A percentile compares a stretch with the other conserved stretches of the same genome.
Evolutionary conservation across 2,888 invertebrate genomes (phyloP).

Genomic region (Polydesmus complanatus): DNA sequence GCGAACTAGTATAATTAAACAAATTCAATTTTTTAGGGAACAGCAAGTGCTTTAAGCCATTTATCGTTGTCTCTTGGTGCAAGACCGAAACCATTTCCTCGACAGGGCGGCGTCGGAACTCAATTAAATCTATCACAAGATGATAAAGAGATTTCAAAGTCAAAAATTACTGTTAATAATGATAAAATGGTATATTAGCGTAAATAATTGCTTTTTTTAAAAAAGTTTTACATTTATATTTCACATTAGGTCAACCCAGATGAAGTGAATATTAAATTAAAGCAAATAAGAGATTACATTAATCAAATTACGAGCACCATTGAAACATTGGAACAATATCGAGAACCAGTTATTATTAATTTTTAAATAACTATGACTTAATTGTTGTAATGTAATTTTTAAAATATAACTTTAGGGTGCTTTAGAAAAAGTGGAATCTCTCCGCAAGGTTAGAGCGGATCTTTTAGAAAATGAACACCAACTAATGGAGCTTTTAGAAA

Average conservation of each 20-base stretch:
- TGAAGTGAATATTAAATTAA: constrained; percentile 35
- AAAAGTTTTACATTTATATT: neutral
- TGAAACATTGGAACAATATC: constrained; percentile 11
- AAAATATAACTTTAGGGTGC: constrained; percentile 2
- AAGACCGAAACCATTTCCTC: neutral
- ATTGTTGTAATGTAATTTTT: neutral
- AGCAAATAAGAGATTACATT: constrained; percentile 55
- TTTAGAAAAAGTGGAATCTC: constrained; percentile 8
- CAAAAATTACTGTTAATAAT: neutral
- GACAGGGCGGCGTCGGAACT: neutral
- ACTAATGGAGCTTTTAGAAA: constrained; percentile 7
- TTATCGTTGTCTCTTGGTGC: neutral
- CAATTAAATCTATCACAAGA: neutral
- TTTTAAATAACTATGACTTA: neutral
- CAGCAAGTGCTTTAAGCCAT: neutral
- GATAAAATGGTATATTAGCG: neutral
- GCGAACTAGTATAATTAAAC: too few species aligned
- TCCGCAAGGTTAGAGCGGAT: constrained; percentile 3
- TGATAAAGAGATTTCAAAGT: neutral
- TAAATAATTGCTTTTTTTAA: neutral
- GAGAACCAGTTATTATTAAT: constrained; percentile 12
- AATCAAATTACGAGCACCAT: constrained; percentile 14
- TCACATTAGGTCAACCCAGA: neutral
- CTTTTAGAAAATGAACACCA: constrained; percentile 11
- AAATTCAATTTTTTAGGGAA: neutral